Evolutionary conservation across 2,113 vertebrate species (phyloP).

Genomic region (Aptenodytes forsteri): DNA sequence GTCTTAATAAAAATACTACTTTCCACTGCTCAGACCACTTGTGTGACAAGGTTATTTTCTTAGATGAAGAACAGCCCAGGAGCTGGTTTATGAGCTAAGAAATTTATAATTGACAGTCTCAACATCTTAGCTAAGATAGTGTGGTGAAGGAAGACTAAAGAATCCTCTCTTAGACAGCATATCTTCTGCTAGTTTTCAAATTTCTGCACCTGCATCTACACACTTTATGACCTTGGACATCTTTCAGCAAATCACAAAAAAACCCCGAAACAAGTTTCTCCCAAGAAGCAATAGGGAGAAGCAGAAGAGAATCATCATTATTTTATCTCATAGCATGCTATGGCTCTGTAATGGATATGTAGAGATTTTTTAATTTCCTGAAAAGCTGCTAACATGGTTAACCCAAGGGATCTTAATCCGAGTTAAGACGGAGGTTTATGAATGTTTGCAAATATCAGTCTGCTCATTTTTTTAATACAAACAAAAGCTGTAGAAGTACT

Average conservation of each 20-base stretch:
- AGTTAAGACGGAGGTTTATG: background rate
- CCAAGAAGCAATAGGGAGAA: background rate
- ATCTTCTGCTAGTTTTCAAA: background rate
- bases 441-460: background rate
- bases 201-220: background rate
- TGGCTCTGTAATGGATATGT: background rate
- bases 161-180: background rate
- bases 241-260: background rate
- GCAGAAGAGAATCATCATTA: background rate
- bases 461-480: background rate
- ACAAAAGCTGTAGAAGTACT: background rate
- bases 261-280: background rate
- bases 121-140: background rate
- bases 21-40: background rate
- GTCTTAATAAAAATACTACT: background rate
- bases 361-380: background rate
- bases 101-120: background rate
- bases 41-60: background rate
- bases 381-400: background rate
- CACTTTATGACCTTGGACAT: background rate
- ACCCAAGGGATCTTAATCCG: background rate
- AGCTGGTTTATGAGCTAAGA: background rate
- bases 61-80: background rate
- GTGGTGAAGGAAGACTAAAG: background rate
- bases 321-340: background rate